Base-by-base conservation (phyloP, 2,888 invertebrate genomes). In the Orgyia antiqua region DNA sequence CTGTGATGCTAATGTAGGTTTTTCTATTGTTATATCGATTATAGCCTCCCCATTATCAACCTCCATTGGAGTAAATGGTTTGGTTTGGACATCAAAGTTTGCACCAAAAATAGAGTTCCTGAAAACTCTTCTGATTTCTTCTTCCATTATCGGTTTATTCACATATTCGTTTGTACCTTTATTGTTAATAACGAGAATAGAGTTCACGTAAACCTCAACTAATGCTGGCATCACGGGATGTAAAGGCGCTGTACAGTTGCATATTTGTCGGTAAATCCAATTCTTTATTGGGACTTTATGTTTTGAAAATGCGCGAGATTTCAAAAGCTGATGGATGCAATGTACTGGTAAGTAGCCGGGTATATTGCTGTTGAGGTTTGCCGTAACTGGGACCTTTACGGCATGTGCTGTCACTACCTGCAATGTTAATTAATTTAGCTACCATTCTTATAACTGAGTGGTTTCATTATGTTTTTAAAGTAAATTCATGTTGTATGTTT, bases 241-340 rank as follows among this genome's bases (percentile, higher is more conserved):
- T 26, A 99, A 75, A 0, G 98, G 98, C n/a, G 94, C 91, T 1
- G 91, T 91, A 48, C 95, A 94, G 47, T 92, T 92, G 61, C 96
- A 94, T 33, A 98, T 94, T 83, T 99, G 98, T 48, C 91, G 91
- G 61, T 96, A 98, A 45, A 98, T 98, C 98, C 98, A 98, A 58
- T 93, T 94, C 78, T 97, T 97, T 4, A 98, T 97, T 0, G 96
- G 95, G 1, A 98, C 97, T 73, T 96, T 95, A 68, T 98, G 96
- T 69, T 98, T 98, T 0, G 97, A 94, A 69, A 98, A 98, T 0
- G 97, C 96, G 44, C 98, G 87, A 4, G 96, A 97, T 69, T 97
- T 97, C 8, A 99, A 83, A 24, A 98, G 82, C 66, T 98, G 98
- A 65, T 98, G 96, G 50, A 98, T 97, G 68, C 98, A 98, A 72